Base-by-base conservation (phyloP, 2,888 invertebrate genomes). In the Stegana nigrithorax region DNA sequence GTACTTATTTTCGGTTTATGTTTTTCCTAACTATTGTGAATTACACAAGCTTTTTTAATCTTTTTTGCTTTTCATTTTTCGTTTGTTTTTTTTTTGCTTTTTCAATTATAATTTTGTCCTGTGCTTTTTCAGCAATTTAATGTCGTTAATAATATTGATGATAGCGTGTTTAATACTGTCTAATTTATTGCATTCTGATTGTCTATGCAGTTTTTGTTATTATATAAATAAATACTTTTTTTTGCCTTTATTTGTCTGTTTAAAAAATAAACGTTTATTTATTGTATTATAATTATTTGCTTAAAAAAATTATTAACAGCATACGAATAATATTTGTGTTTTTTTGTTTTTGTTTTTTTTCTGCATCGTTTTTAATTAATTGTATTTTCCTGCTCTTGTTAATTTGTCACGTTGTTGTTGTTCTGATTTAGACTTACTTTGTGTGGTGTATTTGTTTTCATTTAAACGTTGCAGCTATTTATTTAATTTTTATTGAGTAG, bases 401-500 rank as follows among this genome's bases (percentile, higher is more conserved):
- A 2, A n/a, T 36, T 10, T 5, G 10, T 7, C 10, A n/a, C n/a
- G 36, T 7, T 36, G n/a, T 32, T 32, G n/a, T n/a, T n/a, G n/a
- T n/a, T n/a, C n/a, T n/a, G n/a, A n/a, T n/a, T n/a, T n/a, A n/a
- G n/a, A n/a, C n/a, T n/a, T n/a, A n/a, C n/a, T n/a, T n/a, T 45
- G 8, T 45, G 17, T 17, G 14, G 51, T 29, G 36, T 55, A 55
- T 55, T 19, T 55, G 23, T 36, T 55, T 55, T 27, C 17, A 55
- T 55, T 19, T 32, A 12, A 55, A 32, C 53, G 36, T 32, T 55
- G 32, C 32, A 55, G 32, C 36, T n/a, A n/a, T n/a, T 55, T 55
- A 59, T 59, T 59, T 47, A 29, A n/a, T 59, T 44, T 59, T 47
- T 29, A 29, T 59, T 59, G 25, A 57, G 57, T 26, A 12, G 26